Conservation (phyloP, 2,888 invertebrate genomes). For the Polietes domitor region DNA sequence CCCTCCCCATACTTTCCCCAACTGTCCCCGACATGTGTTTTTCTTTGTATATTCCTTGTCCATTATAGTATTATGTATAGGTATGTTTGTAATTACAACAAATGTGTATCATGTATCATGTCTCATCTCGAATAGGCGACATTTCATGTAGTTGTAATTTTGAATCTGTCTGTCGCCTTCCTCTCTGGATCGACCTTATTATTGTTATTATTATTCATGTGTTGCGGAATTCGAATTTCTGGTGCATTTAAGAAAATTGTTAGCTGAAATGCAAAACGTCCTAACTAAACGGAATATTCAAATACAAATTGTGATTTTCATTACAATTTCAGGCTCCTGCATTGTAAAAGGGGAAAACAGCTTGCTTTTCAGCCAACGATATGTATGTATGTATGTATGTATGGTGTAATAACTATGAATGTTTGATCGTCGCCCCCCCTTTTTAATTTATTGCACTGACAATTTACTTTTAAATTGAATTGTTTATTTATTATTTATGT, state of each 20-base stretch:
- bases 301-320: too few species aligned
- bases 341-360: too few species aligned
- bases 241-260: not conserved
- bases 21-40: not conserved
- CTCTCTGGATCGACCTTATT: constrained; percentile 33
- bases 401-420: too few species aligned
- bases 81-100: constrained; percentile 17
- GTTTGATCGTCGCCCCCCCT: too few species aligned
- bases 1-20: constrained; percentile 1
- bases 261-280: not conserved
- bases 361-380: too few species aligned
- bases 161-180: not conserved
- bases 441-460: not conserved
- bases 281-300: too few species aligned
- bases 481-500: constrained; percentile 1
- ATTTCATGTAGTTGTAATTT: constrained; percentile 47
- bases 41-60: constrained; percentile 6
- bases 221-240: not conserved
- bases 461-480: constrained; percentile 5
- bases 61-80: constrained; percentile 60
- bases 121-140: not conserved
- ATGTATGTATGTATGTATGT: too few species aligned
- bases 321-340: too few species aligned
- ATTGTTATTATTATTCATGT: constrained; percentile 46
- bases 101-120: not conserved